Evolutionary conservation across 2,888 invertebrate species (phyloP).

Genomic region (Sesia bembeciformis): DNA sequence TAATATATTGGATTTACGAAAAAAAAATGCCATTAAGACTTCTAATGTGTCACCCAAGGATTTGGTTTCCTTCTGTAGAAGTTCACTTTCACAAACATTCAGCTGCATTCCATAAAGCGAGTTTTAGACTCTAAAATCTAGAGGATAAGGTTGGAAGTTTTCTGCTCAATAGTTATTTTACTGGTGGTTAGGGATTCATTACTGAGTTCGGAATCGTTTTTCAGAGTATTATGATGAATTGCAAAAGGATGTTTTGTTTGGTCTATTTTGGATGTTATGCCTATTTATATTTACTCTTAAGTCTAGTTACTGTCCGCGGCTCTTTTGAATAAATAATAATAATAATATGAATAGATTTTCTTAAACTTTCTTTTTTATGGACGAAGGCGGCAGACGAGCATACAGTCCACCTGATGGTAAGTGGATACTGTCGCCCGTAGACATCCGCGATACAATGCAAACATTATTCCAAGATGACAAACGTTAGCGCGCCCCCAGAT

Average conservation of each 20-base stretch:
- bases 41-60: conserved; percentile 61
- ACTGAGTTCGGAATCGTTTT: not conserved
- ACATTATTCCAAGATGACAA: too few relatives aligned
- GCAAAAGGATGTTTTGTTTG: conserved; percentile 3
- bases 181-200: not conserved
- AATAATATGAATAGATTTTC: too few relatives aligned
- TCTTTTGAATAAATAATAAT: too few relatives aligned
- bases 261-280: too few relatives aligned
- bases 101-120: not conserved
- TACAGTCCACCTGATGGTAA: too few relatives aligned
- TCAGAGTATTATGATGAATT: conserved; percentile 4
- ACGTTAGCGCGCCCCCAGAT: too few relatives aligned
- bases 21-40: conserved; percentile 48
- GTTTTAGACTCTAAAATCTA: not conserved
- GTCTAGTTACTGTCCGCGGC: too few relatives aligned
- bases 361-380: too few relatives aligned
- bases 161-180: not conserved
- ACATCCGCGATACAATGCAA: too few relatives aligned
- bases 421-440: too few relatives aligned
- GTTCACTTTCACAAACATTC: not conserved
- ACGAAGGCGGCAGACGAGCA: too few relatives aligned
- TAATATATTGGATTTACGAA: conserved; percentile 45
- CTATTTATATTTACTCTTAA: too few relatives aligned
- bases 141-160: not conserved
- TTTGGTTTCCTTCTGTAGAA: conserved; percentile 49